These are phyloP conservation scores for Aspidiotus destructor DNA, from an alignment of 2,888 invertebrate species.

Conservation along the genomic window DNA sequence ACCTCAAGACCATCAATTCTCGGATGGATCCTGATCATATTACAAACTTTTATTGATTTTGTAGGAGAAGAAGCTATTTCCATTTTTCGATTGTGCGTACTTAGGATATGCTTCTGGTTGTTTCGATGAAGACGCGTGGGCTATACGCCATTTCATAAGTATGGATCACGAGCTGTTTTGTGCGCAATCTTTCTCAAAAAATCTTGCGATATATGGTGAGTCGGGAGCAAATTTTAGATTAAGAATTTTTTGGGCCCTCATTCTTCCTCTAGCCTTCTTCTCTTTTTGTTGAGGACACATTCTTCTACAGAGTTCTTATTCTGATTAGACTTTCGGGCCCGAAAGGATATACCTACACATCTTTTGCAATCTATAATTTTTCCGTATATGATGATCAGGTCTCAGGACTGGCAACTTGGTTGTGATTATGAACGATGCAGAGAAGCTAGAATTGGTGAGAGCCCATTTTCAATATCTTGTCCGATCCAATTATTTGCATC, in stretches of 20 bases:
- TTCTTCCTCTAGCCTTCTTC: no score
- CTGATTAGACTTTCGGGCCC: no score
- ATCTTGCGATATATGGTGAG: conserved; percentile 96
- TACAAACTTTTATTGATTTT: conserved; percentile 34
- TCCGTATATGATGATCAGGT: conserved; percentile 62
- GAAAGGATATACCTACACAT: no score
- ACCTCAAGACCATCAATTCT: conserved; percentile 9
- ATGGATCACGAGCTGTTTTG: conserved; percentile 84
- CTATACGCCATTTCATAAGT: conserved; percentile 78
- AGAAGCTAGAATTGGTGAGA: conserved; percentile 55
- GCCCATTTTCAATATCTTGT: conserved; percentile 83
- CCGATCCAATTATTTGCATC: conserved; percentile 91
- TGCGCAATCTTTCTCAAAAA: conserved; percentile 97
- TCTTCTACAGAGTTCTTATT: no score
- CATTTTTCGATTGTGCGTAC: conserved; percentile 89
- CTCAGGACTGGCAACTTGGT: conserved; percentile 76
- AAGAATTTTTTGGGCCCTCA: no score
- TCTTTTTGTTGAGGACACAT: no score
- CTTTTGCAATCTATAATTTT: no score
- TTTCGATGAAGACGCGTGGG: conserved; percentile 82
- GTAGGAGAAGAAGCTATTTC: conserved; percentile 69
- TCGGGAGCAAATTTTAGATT: conserved; percentile 33
- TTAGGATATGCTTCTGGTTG: conserved; percentile 96
- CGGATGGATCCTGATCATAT: no score
- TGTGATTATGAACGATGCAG: conserved; percentile 59